phyloP scores from a whole-genome alignment of 2,888 invertebrate genomes.

The Tenthredo scrophulariae region DNA sequence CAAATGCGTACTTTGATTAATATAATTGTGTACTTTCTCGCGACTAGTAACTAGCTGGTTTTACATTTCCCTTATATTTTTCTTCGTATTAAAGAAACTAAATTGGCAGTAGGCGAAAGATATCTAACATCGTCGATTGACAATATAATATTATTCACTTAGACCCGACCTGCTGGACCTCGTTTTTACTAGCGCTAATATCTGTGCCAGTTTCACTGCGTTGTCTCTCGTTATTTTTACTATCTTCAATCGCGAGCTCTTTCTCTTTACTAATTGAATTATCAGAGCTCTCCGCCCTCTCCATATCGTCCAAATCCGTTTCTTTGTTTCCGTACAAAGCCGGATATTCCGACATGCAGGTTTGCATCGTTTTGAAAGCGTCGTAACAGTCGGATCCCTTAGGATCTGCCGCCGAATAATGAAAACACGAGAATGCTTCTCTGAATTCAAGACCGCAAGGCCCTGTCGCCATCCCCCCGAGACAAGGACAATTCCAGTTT shows the following conservation, averaged over 20 bases:
- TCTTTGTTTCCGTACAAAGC: slow-evolving; percentile 88
- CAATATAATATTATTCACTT: slow-evolving; percentile 55
- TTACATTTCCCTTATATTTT: background rate
- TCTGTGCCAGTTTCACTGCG: slow-evolving; percentile 16
- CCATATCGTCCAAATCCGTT: slow-evolving; percentile 83
- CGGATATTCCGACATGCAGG: slow-evolving; percentile 93
- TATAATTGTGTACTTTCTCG: background rate
- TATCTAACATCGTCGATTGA: slow-evolving; percentile 1
- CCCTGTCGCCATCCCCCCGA: slow-evolving; percentile 98
- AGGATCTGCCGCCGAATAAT: slow-evolving; percentile 92
- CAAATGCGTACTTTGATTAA: background rate
- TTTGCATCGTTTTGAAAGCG: slow-evolving; percentile 93
- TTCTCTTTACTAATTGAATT: slow-evolving; percentile 53
- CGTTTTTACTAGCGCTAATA: slow-evolving; percentile 56
- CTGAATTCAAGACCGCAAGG: slow-evolving; percentile 97
- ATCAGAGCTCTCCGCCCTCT: slow-evolving; percentile 69
- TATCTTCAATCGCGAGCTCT: background rate
- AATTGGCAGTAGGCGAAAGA: slow-evolving; percentile 10
- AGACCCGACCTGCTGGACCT: slow-evolving; percentile 57
- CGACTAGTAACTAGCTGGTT: slow-evolving; percentile 3
- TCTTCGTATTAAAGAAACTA: background rate
- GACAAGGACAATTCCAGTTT: slow-evolving; percentile 98
- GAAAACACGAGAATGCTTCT: slow-evolving; percentile 97
- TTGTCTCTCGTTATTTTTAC: slow-evolving; percentile 3
- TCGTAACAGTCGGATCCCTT: slow-evolving; percentile 97